These are phyloP conservation scores for Lontra canadensis DNA, from an alignment of 2,113 vertebrate genomes.

Conservation along the genomic window DNA sequence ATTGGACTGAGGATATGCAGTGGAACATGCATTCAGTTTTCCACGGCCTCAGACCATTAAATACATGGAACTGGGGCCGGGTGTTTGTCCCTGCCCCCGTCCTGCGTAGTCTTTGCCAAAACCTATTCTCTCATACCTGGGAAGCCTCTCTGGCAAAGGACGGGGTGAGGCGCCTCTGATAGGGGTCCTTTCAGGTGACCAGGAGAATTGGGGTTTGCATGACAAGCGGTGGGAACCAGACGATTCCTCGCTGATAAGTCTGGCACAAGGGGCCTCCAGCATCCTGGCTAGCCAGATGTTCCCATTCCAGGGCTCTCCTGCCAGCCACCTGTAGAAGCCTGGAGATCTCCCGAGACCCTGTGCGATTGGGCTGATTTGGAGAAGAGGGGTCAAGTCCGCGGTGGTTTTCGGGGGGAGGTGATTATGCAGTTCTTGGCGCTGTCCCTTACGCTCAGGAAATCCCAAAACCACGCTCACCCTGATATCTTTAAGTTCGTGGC, in stretches of 20 bases:
- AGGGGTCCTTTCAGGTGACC: not conserved
- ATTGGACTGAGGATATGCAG: not conserved
- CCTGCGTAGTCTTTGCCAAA: fast-evolving
- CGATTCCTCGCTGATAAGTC: fast-evolving
- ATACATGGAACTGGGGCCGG: fast-evolving
- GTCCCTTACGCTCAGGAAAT: fast-evolving
- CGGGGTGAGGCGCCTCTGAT: too few species aligned
- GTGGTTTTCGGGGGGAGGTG: fast-evolving
- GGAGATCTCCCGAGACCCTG: not conserved
- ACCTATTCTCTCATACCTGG: not conserved
- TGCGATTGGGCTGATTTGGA: fast-evolving
- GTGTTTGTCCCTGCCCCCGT: not conserved
- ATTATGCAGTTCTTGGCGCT: fast-evolving
- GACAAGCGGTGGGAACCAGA: not conserved
- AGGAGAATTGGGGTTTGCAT: not conserved
- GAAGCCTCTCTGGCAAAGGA: not conserved
- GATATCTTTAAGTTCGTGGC: not conserved
- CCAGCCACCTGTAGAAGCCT: too few species aligned
- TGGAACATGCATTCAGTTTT: too few species aligned
- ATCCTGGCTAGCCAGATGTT: fast-evolving
- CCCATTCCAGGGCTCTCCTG: too few species aligned
- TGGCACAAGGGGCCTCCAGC: fast-evolving
- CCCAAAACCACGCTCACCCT: fast-evolving
- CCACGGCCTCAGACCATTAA: not conserved
- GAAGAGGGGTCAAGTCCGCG: fast-evolving